These are phyloP conservation scores for Penelope pileata DNA, from an alignment of 2,113 vertebrate species.

Conservation along the genomic window DNA sequence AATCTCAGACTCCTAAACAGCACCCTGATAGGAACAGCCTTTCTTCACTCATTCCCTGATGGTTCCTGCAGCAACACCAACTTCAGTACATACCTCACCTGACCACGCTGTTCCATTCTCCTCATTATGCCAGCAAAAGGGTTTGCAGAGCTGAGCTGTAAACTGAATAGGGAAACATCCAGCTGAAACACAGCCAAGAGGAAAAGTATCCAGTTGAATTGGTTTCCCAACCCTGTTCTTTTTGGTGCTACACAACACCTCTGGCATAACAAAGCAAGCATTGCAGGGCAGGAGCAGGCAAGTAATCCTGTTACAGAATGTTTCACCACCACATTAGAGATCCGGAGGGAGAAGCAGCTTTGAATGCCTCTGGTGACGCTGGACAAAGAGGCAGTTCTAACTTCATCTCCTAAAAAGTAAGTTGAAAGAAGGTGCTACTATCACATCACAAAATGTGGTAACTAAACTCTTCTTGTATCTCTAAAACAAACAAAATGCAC, in stretches of 20 bases:
- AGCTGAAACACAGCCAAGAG: not conserved
- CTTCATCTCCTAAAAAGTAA: not conserved
- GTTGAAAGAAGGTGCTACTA: not conserved
- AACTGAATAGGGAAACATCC: not conserved
- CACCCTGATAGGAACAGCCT: not conserved
- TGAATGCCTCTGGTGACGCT: not conserved
- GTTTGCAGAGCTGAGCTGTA: not conserved
- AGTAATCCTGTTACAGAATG: not conserved
- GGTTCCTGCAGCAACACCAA: not conserved
- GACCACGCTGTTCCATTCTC: not conserved
- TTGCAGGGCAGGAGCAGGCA: not conserved
- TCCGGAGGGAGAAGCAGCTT: not conserved
- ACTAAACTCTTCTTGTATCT: not conserved
- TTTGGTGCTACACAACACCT: not conserved
- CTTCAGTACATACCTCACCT: not conserved
- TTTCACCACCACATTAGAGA: not conserved
- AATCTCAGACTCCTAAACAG: not conserved
- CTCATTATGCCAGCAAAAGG: not conserved
- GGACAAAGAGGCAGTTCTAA: not conserved
- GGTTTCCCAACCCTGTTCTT: not conserved
- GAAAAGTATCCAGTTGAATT: not conserved
- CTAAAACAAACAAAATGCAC: not conserved
- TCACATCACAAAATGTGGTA: not conserved
- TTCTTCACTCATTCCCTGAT: not conserved
- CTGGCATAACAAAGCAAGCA: not conserved